These are phyloP conservation scores for Eubasilissa regina DNA, from an alignment of 1,140 invertebrate genomes.

Conservation along the genomic window DNA sequence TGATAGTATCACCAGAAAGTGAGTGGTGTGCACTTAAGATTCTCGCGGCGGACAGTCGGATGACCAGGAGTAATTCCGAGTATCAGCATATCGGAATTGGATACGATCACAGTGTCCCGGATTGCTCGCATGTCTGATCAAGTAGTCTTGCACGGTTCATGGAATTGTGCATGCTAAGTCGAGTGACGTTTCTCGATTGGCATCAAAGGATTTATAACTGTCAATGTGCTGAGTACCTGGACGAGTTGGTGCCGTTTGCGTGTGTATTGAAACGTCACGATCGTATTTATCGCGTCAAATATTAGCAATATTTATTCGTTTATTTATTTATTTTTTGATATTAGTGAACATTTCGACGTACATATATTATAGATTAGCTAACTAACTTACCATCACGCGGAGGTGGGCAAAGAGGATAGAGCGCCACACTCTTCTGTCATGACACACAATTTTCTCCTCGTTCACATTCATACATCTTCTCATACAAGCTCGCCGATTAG, in stretches of 20 bases:
- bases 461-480: too few species aligned
- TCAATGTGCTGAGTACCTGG: constrained; percentile 3
- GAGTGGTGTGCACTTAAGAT: constrained; percentile 16
- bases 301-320: too few species aligned
- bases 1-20: background rate
- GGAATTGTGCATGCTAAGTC: constrained; percentile 10
- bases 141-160: background rate
- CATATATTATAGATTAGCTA: too few species aligned
- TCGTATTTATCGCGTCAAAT: too few species aligned
- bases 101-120: constrained; percentile 14
- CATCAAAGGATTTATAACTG: constrained; percentile 16
- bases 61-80: constrained; percentile 2
- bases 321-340: too few species aligned
- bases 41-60: constrained; percentile 16
- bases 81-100: constrained; percentile 11
- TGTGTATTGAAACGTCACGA: too few species aligned
- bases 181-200: background rate
- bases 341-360: too few species aligned
- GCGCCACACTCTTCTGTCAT: too few species aligned
- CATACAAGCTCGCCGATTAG: too few species aligned
- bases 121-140: constrained; percentile 8
- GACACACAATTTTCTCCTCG: too few species aligned
- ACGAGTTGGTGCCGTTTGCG: background rate
- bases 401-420: too few species aligned
- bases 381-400: too few species aligned